Conservation (phyloP, 1,140 invertebrate species). For the Ceratina japonica region DNA sequence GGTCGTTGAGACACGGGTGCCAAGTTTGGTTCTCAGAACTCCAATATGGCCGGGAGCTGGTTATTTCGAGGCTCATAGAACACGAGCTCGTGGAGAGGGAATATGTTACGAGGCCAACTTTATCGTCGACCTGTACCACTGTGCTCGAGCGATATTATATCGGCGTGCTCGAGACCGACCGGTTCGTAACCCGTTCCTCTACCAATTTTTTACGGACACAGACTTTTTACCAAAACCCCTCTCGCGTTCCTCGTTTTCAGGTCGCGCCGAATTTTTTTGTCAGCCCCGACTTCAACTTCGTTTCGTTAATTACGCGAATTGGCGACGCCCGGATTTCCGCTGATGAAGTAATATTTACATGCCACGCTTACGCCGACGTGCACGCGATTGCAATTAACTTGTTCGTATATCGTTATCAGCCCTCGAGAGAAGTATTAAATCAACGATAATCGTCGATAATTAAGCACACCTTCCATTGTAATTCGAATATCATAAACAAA, state of each 20-base stretch:
- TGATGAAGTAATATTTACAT: background rate
- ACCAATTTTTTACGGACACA: slow-evolving; percentile 21
- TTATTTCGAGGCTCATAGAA: slow-evolving; percentile 53
- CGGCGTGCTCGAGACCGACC: background rate
- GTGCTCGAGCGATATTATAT: slow-evolving; percentile 12
- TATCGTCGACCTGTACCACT: slow-evolving; percentile 43
- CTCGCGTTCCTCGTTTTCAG: background rate
- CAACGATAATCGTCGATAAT: background rate
- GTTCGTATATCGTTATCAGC: background rate
- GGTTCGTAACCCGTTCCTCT: background rate
- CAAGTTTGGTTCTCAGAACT: slow-evolving; percentile 26
- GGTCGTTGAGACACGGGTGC: slow-evolving; percentile 17
- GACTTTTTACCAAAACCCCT: background rate
- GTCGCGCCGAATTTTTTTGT: too few relatives aligned
- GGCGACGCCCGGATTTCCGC: background rate
- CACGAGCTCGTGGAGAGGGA: slow-evolving; percentile 27
- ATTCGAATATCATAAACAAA: background rate
- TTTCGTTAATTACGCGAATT: background rate
- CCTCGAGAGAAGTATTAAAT: too few relatives aligned
- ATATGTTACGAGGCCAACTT: slow-evolving; percentile 53
- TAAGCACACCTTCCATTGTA: background rate
- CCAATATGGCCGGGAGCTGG: slow-evolving; percentile 37
- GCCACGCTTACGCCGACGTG: background rate
- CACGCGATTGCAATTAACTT: background rate
- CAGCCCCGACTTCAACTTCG: background rate